These are phyloP conservation scores for Ceriagrion tenellum DNA, from an alignment of 2,888 invertebrate species.

Conservation along the genomic window DNA sequence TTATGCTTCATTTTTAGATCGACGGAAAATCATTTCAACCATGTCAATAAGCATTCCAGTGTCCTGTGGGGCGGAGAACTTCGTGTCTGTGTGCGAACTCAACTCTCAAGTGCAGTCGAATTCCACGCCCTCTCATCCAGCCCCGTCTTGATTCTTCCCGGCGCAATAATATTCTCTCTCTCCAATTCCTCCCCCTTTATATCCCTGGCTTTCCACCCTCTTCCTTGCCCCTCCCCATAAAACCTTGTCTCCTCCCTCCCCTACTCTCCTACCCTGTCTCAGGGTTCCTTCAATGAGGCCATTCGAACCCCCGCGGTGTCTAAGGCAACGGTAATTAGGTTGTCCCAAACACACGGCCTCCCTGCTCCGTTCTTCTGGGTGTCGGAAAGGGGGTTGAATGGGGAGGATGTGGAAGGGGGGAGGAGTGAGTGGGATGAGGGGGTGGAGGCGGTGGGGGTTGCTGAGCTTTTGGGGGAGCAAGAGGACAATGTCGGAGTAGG, in stretches of 20 bases:
- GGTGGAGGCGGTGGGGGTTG: background rate
- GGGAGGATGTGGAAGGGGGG: background rate
- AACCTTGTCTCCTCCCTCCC: background rate
- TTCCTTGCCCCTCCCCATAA: background rate
- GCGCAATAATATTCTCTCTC: background rate
- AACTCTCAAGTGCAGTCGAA: background rate
- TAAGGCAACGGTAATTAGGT: constrained; percentile 58
- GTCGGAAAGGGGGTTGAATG: background rate
- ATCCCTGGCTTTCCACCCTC: background rate
- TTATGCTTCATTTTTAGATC: background rate
- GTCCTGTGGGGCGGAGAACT: background rate
- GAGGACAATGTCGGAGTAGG: background rate
- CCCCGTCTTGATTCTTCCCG: background rate
- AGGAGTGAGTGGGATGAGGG: background rate
- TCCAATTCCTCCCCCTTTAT: background rate
- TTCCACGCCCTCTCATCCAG: background rate
- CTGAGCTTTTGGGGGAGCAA: background rate
- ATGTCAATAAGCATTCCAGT: background rate
- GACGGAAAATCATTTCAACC: background rate
- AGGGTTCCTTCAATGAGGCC: constrained; percentile 27
- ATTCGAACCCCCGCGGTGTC: constrained; percentile 56
- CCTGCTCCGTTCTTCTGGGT: background rate
- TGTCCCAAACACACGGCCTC: constrained; percentile 55
- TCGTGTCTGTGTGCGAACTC: background rate
- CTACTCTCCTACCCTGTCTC: background rate